Evolutionary conservation across 2,113 vertebrate genomes (phyloP).

Genomic region (Odocoileus hemionus): DNA sequence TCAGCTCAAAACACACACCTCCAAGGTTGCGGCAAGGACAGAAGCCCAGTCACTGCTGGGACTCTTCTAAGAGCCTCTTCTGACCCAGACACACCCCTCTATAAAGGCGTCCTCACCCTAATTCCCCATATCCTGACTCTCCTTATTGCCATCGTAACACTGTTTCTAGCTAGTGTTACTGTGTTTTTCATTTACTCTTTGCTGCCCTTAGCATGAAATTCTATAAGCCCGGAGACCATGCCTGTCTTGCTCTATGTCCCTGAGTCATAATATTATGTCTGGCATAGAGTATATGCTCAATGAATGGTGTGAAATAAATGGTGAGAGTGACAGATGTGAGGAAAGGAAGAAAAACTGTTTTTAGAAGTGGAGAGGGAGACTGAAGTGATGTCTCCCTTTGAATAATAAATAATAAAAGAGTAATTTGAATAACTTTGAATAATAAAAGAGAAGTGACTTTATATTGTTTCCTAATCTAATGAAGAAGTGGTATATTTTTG

Average conservation of each 20-base stretch:
- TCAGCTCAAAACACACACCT: background rate
- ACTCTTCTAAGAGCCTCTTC: background rate
- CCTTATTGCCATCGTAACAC: background rate
- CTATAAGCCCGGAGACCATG: background rate
- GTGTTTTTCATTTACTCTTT: background rate
- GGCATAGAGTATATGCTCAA: background rate
- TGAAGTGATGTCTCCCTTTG: background rate
- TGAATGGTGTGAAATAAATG: background rate
- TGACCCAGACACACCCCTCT: fast-evolving
- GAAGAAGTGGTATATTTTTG: background rate
- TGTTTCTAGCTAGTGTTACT: background rate
- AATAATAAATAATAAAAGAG: background rate
- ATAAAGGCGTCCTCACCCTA: background rate
- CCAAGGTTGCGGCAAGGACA: fast-evolving
- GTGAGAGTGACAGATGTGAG: background rate
- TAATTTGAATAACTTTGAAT: background rate
- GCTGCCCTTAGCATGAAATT: background rate
- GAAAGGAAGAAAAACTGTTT: background rate
- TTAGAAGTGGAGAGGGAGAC: background rate
- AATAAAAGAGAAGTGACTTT: background rate
- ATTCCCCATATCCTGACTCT: background rate
- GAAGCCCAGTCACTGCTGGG: background rate
- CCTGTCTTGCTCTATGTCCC: background rate
- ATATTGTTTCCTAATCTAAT: background rate
- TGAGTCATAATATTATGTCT: no score